phyloP scores from a whole-genome alignment of 1,140 invertebrate species.

The Saccostrea echinata region DNA sequence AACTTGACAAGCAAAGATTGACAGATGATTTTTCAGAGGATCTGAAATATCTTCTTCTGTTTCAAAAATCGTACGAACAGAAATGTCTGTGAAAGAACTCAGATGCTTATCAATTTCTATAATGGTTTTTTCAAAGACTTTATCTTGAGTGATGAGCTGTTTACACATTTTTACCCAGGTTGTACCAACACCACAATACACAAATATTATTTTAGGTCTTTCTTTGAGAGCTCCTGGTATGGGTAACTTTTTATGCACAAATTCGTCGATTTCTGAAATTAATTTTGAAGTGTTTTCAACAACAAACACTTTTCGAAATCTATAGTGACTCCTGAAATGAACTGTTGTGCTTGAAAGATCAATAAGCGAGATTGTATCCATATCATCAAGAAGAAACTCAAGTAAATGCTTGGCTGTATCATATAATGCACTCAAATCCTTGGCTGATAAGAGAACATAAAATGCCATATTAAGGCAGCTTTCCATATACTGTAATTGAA shows the following conservation, averaged over 20 bases:
- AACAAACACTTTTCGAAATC: slow-evolving; percentile 38
- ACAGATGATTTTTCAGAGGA: slow-evolving; percentile 53
- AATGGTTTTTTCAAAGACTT: slow-evolving; percentile 87
- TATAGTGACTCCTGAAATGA: slow-evolving; percentile 45
- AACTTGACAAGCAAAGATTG: slow-evolving; percentile 62
- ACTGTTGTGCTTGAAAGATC: slow-evolving; percentile 50
- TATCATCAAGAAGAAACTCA: background rate
- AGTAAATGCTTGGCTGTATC: background rate
- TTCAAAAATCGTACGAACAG: slow-evolving; percentile 35
- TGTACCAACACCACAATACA: slow-evolving; percentile 97
- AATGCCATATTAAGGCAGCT: background rate
- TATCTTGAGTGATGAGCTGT: slow-evolving; percentile 88
- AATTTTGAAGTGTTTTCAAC: background rate
- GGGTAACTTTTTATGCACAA: background rate
- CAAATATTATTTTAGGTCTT: slow-evolving; percentile 63
- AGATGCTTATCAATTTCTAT: slow-evolving; percentile 75
- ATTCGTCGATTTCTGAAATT: background rate
- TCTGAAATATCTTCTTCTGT: slow-evolving; percentile 42
- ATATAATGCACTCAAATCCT: background rate
- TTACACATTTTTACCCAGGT: slow-evolving; percentile 96
- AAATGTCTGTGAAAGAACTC: slow-evolving; percentile 31
- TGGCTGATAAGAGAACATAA: slow-evolving; percentile 15
- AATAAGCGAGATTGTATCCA: background rate
- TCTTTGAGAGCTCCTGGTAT: background rate
- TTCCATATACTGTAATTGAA: background rate